A percentile compares a stretch with the other conserved stretches of the same genome.
phyloP scores from a whole-genome alignment of 2,113 vertebrate genomes.

The Zapornia atra region DNA sequence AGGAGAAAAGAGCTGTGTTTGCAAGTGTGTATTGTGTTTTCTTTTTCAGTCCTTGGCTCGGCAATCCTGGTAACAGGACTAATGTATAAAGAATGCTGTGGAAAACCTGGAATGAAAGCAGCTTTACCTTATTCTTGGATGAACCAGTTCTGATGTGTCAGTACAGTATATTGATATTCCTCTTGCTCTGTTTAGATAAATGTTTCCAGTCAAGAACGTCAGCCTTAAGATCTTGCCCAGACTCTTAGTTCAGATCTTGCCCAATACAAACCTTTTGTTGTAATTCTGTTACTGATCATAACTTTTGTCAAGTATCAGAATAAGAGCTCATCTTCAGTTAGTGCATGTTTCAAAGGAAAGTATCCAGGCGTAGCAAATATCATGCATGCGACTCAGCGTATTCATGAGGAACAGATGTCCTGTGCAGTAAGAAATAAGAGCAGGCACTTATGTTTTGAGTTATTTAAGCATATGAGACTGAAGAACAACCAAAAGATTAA shows the following conservation, averaged over 20 bases:
- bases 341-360: neutral
- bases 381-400: neutral
- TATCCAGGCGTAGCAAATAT: neutral
- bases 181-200: neutral
- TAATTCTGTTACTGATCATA: neutral
- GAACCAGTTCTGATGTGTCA: neutral
- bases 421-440: neutral
- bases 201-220: neutral
- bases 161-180: neutral
- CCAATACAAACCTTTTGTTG: neutral
- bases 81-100: conserved; percentile 13
- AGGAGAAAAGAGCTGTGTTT: neutral
- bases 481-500: neutral
- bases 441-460: conserved; percentile 8
- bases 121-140: conserved; percentile 41
- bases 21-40: neutral
- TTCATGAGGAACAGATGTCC: conserved; percentile 49
- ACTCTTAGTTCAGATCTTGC: neutral
- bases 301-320: conserved; percentile 4
- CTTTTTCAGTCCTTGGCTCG: neutral
- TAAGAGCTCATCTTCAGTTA: neutral
- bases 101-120: neutral
- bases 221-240: neutral
- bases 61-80: neutral
- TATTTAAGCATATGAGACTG: neutral